These are phyloP conservation scores for Ailurus styani DNA, from an alignment of 2,113 vertebrate species.

Conservation along the genomic window DNA sequence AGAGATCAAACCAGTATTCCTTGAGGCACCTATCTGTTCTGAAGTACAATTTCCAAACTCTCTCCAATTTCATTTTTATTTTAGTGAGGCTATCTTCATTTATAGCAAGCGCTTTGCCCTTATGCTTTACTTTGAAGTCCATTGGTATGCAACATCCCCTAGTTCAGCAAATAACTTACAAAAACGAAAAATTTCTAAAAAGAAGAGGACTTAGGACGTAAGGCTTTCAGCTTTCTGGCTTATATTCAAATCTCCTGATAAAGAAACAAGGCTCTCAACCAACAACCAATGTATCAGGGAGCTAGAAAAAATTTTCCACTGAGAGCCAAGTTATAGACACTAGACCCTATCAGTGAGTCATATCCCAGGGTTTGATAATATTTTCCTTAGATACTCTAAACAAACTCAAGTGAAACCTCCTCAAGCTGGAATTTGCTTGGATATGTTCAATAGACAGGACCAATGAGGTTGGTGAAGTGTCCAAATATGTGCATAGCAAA, in stretches of 20 bases:
- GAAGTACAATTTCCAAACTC: background rate
- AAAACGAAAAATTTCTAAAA: background rate
- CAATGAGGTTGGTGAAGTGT: background rate
- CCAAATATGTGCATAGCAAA: background rate
- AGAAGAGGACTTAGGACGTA: background rate
- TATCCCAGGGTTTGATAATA: background rate
- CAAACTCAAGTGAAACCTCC: background rate
- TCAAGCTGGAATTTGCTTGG: background rate
- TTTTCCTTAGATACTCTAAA: constrained; percentile 34
- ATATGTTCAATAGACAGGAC: background rate
- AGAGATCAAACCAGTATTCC: background rate
- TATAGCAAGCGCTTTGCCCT: background rate
- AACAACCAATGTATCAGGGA: background rate
- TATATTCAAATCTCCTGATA: background rate
- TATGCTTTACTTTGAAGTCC: background rate
- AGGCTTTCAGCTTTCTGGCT: background rate
- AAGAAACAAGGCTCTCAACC: constrained; percentile 24
- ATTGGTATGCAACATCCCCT: background rate
- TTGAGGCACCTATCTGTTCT: background rate
- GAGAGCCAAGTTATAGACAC: background rate
- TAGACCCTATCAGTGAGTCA: background rate
- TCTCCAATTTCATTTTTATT: background rate
- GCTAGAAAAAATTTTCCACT: background rate
- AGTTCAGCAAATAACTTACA: background rate
- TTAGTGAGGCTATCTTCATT: background rate